Evolutionary conservation across 1,140 invertebrate species (phyloP), one percentile per base, ranked within the genome.

Genomic region (Heliothis subflexa): DNA sequence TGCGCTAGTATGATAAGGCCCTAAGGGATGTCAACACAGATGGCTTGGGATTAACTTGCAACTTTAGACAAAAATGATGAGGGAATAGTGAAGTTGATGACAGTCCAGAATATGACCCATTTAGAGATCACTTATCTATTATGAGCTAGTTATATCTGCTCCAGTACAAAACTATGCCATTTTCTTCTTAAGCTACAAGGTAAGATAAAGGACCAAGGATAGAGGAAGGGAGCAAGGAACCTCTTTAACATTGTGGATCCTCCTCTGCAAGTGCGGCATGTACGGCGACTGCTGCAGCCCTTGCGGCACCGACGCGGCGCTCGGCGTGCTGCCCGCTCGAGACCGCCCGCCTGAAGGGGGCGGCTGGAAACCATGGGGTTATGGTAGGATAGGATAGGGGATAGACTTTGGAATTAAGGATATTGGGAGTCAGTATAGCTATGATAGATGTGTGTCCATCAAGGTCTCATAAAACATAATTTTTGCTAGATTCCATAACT

Each of bases 231-330:
- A 16, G 75, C 52, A 76, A 66, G 82, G 79, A 84, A 92, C 92
- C 92, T 93, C 92, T 86, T 91, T 93, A 72, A 81, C 79, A 33
- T 89, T 86, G 52, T 88, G 84, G 78, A 81, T 81, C 33, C 87
- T 81, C 33, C 86, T 78, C 59, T 83, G 83, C 54, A 61, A 21
- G n/a, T 82, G 74, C 25, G 79, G 71, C 59, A 80, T 78, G 79
- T 82, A 89, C 4, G 81, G 87, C 45, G 83, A 84, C 12, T 80
- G 83, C 16, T 80, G 84, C 68, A 78, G 52, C 14, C 71, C 82
- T 52, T 86, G 89, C 4, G 85, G 78, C 2, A 92, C 86, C 2
- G 87, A 92, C 0, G 88, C 86, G 3, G 89, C 86, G 82, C 92
- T 93, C 9, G 91, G 91, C 13, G 88, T 91, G 80, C 86, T 89